Base-by-base conservation (phyloP, 2,797 vertebrate genomes). In the Pitangus sulphuratus region DNA sequence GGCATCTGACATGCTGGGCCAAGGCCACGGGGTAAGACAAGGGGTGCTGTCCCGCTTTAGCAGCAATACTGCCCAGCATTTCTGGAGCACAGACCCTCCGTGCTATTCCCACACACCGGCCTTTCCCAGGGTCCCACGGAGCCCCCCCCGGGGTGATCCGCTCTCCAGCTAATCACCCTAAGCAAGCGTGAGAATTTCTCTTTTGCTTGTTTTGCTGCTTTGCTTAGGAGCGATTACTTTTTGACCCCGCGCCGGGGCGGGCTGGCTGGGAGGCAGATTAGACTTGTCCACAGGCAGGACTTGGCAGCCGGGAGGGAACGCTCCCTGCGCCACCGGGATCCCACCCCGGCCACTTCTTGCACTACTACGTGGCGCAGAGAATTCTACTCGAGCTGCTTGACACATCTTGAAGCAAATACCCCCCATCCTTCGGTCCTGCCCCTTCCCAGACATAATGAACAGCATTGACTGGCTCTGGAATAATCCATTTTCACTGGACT, bases 1-100 rank as follows among this genome's bases (percentile, higher is more conserved):
- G 0, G 65, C 26, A 53, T 14, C 28, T 3, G n/a, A 30, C 3
- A 1, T 4, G 0, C 11, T 2, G 14, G 40, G 60, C 26, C 54
- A 39, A 44, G 53, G 45, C 33, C 45, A 25, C 17, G 4, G 21
- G 8, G 37, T 22, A 44, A 61, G 40, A 39, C 28, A 35, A 37
- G 21, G 10, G 22, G 65, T 5, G 5, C 3, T 1, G 21, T 54
- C 66, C 31, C 0, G 0, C 10, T 39, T 57, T 8, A 16, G 12
- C 2, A 15, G 51, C 39, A 62, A 6, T 0, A 28, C 20, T 16
- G 14, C 4, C 19, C 53, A 21, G 57, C 12, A 8, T 3, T 65
- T 19, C 30, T 28, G 66, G 14, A 87, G 78, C 64, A 15, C 0
- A 37, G 45, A 11, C 64, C 14, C 60, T 44, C 30, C 1, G 0